Conservation (phyloP, 2,888 invertebrate genomes). For the Spodoptera picta region DNA sequence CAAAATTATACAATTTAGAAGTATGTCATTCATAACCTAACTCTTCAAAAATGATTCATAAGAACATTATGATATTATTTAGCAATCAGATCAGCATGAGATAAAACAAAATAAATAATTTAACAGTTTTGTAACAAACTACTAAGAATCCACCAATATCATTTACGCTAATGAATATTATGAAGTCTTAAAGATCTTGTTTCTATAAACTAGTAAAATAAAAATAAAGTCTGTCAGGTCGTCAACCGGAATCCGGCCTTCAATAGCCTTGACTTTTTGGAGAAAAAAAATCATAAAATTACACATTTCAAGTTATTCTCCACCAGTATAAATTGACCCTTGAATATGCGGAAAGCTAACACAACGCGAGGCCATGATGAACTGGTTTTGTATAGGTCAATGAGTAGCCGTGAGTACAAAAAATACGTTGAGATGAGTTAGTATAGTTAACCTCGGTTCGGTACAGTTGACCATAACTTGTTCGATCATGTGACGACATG, state of each 20-base stretch:
- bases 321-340: too few relatives aligned
- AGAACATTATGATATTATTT: constrained; percentile 11
- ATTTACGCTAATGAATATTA: constrained; percentile 45
- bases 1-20: too few relatives aligned
- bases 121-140: constrained; percentile 41
- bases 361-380: too few relatives aligned
- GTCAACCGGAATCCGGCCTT: constrained; percentile 54
- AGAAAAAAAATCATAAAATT: constrained; percentile 35
- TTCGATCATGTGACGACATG: constrained; percentile 3
- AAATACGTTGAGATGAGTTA: constrained; percentile 30
- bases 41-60: background rate
- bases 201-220: constrained; percentile 43
- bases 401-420: background rate
- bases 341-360: too few relatives aligned
- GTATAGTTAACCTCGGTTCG: constrained; percentile 26
- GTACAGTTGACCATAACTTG: constrained; percentile 19
- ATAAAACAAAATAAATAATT: constrained; percentile 31
- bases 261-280: constrained; percentile 46
- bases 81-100: constrained; percentile 27
- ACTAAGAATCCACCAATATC: constrained; percentile 24
- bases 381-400: too few relatives aligned
- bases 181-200: constrained; percentile 35
- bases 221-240: constrained; percentile 40
- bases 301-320: background rate
- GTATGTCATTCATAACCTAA: too few relatives aligned